Base-by-base conservation (phyloP, 2,113 vertebrate genomes). In the Silurus glanis region DNA sequence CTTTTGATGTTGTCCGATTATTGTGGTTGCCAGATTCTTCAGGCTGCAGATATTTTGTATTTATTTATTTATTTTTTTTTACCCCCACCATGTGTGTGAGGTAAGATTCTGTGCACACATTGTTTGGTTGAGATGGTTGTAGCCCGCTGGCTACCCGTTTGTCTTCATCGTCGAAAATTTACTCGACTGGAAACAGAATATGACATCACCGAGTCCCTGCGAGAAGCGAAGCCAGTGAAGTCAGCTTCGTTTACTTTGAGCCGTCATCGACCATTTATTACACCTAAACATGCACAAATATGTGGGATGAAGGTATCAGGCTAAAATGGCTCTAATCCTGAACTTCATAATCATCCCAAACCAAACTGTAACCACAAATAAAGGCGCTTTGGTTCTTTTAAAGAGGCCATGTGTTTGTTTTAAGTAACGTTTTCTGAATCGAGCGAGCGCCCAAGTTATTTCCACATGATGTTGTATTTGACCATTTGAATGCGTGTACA, bases 1-100 rank as follows among this genome's bases (percentile, higher is more conserved):
- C 83, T 58, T 84, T 82, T 85, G 83, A 84, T 74, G 78, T 88
- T 23, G 0, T 87, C 67, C 55, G 66, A 69, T 80, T 85, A 55
- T 75, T 85, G 79, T 67, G 80, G 78, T 83, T 83, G 49, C 69
- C 80, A 85, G 79, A 78, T 53, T 81, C 74, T 76, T 64, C 66
- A 81, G 66, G 76, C 74, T 72, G 53, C 93, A 61, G 13, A 80
- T 37, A 37, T 37, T 37, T 37, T 37, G 37, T 3, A 37, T 37
- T 37, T 37, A 37, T 37, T 37, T 37, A 37, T 37, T 37, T 37
- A 37, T 37, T 37, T 37, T 37, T 55, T 80, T 79, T 21, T 21
- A 51, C 64, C n/a, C 47, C 37, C 28, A 23, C 74, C 83, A 62
- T 47, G 75, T 67, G 75, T 74, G 37, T 66, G 85, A 82, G 69